These are phyloP conservation scores for Trachemys scripta DNA, from an alignment of 2,113 vertebrate species.

Conservation along the genomic window DNA sequence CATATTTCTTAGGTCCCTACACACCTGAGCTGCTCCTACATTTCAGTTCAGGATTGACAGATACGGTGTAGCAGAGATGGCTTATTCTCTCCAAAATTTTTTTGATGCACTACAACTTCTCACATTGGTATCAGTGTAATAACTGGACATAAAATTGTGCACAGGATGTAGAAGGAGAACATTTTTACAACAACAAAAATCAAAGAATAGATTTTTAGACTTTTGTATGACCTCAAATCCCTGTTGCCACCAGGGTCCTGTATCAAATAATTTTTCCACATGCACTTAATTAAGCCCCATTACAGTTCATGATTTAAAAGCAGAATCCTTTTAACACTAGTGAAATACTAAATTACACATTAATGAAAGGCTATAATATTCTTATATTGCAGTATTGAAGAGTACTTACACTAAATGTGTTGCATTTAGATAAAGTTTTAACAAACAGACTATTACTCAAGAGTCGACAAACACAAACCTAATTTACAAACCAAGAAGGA, in stretches of 20 bases:
- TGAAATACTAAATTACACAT: neutral
- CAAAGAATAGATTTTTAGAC: neutral
- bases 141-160: neutral
- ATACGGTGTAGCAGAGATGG: conserved; percentile 41
- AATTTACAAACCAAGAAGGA: conserved; percentile 30
- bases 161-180: neutral
- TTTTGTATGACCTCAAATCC: neutral
- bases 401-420: neutral
- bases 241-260: neutral
- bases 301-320: neutral
- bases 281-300: neutral
- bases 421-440: neutral
- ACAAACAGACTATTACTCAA: conserved; percentile 16
- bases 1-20: conserved; percentile 37
- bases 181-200: neutral
- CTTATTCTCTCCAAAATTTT: too few species aligned
- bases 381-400: neutral
- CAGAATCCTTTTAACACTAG: neutral
- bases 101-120: conserved; percentile 61
- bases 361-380: neutral
- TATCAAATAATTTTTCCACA: neutral
- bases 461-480: neutral
- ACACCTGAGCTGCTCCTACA: conserved; percentile 67
- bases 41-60: conserved; percentile 59
- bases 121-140: neutral